These are phyloP conservation scores for Megaceryle alcyon DNA, from an alignment of 2,797 vertebrate species.

Conservation along the genomic window DNA sequence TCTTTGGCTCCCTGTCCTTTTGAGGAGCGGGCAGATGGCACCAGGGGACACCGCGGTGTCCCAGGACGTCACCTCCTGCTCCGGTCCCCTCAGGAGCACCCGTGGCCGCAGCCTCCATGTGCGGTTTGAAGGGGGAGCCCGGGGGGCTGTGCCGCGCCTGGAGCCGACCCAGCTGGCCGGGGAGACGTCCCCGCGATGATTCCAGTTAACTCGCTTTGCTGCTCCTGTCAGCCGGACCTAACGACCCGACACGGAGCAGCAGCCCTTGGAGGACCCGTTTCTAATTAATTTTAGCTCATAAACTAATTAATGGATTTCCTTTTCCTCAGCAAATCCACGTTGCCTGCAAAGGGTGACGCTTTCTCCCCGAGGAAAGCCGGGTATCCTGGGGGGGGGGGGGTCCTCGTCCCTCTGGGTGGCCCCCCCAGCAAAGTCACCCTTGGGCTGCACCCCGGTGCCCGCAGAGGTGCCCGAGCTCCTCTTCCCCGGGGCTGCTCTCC, in stretches of 20 bases:
- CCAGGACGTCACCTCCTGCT: background rate
- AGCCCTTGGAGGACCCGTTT: background rate
- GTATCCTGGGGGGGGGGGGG: background rate
- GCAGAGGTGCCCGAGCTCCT: too few species aligned
- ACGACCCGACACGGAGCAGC: background rate
- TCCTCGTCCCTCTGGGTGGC: background rate
- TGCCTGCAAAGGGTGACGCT: background rate
- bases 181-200: background rate
- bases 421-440: background rate
- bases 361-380: fast-evolving
- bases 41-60: fast-evolving
- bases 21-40: background rate
- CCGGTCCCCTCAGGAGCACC: background rate
- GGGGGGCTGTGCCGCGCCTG: background rate
- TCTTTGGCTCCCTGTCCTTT: background rate
- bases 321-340: background rate
- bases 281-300: background rate
- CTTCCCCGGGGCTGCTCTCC: background rate
- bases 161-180: background rate
- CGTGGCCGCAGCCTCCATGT: background rate
- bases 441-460: fast-evolving
- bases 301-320: background rate
- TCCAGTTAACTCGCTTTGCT: background rate
- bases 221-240: background rate
- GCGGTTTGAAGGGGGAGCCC: fast-evolving